phyloP scores from a whole-genome alignment of 1,140 invertebrate genomes.

The Teleopsis dalmanni region DNA sequence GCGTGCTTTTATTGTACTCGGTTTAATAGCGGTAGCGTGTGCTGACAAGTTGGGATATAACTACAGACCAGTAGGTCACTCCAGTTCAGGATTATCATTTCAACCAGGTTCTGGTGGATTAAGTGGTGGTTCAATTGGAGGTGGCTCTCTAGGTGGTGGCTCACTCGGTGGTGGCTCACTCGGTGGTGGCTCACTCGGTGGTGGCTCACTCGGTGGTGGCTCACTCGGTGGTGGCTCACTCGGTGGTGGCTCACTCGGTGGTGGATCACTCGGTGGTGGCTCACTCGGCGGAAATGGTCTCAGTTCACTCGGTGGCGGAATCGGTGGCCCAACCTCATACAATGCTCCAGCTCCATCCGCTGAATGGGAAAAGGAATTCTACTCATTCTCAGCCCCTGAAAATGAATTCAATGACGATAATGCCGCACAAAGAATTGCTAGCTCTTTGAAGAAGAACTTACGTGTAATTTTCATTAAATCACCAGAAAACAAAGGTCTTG shows the following conservation, averaged over 20 bases:
- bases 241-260: no score
- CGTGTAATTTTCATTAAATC: slow-evolving; percentile 37
- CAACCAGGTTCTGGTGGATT: slow-evolving; percentile 13
- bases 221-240: no score
- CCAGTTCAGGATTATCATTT: slow-evolving; percentile 29
- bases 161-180: slow-evolving; percentile 11
- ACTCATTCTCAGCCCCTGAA: slow-evolving; percentile 29
- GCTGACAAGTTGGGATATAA: slow-evolving; percentile 40
- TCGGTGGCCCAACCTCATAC: neutral
- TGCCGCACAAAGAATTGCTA: slow-evolving; percentile 20
- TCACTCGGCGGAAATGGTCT: neutral
- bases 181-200: no score
- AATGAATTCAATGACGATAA: slow-evolving; percentile 28
- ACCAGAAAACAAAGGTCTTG: slow-evolving; percentile 27
- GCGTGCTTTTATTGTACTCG: slow-evolving; percentile 11
- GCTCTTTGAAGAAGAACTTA: slow-evolving; percentile 24
- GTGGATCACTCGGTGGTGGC: no score
- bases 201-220: no score
- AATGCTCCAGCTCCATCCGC: slow-evolving; percentile 11
- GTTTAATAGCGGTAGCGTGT: slow-evolving; percentile 20
- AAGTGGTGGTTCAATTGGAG: neutral
- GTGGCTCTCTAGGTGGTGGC: neutral
- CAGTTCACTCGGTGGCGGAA: slow-evolving; percentile 5
- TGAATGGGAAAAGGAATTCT: slow-evolving; percentile 34
- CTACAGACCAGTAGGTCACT: slow-evolving; percentile 35